Evolutionary conservation across 2,888 invertebrate species (phyloP), one percentile per base, ranked within the genome.

Genomic region (Acholoe squamosa): DNA sequence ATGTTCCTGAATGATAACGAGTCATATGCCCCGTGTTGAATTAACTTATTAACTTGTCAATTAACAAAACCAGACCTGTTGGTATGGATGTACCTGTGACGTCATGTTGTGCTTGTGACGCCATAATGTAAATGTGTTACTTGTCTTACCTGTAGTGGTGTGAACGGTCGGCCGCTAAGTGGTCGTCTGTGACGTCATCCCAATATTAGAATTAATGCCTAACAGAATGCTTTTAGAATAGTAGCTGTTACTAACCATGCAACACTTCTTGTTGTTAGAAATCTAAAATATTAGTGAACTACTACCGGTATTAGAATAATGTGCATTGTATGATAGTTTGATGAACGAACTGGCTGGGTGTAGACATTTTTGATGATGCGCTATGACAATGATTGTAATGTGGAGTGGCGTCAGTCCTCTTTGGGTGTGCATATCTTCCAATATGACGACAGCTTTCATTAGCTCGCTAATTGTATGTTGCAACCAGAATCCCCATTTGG

Each of bases 181-280:
- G 28, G 71, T 71, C 71, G 19, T 71, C 61, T n/a, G 22, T 61
- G 61, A 28, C 71, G 28, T 28, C 71, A 71, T 25, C 71, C 71
- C 19, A 71, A 25, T n/a, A 61, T 28, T 71, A 71, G 71, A 71
- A 33, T 43, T 80, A 43, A 80, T 80, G 80, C 43, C 80, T 16
- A 80, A 80, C 34, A 22, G 19, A 34, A 33, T 80, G 80, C 80
- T 80, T 80, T 43, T 80, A 80, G 80, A 80, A 80, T 80, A 80
- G 80, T 80, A 80, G 80, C 33, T 80, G 80, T 33, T 80, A 86
- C 86, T 54, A 86, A 86, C 56, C 52, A 86, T 86, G 56, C 86
- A 16, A 56, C 86, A 86, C 3, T 33, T 86, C 86, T 56, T 86
- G 86, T 86, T 86, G 86, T 28, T 52, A 86, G 56, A 86, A 86